Conservation (phyloP, 2,113 vertebrate genomes). For the Mesembrinibis cayennensis region DNA sequence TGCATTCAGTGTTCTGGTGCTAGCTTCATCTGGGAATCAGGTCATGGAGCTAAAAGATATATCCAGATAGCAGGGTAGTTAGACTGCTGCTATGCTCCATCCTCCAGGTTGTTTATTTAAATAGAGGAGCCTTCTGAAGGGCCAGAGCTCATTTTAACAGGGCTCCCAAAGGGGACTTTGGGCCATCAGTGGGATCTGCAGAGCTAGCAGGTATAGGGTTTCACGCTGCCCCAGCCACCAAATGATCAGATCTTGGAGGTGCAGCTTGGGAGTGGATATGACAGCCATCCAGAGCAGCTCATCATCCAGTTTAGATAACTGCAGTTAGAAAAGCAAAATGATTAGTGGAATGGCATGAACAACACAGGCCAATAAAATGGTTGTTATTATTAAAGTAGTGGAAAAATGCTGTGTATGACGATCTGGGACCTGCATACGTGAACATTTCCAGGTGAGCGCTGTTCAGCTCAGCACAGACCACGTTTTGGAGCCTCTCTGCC, state of each 20-base stretch:
- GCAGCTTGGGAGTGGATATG: not conserved
- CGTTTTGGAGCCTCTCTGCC: not conserved
- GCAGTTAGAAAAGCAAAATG: not conserved
- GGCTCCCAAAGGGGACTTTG: not conserved
- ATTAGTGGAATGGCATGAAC: not conserved
- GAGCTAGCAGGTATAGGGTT: not conserved
- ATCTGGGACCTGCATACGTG: rapidly evolving
- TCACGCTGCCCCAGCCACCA: not conserved
- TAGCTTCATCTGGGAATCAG: not conserved
- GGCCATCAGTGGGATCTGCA: not conserved
- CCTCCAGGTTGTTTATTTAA: not conserved
- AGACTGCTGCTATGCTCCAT: not conserved
- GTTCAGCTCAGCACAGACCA: not conserved
- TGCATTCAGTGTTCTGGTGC: not conserved
- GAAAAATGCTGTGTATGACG: rapidly evolving
- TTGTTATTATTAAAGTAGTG: not conserved
- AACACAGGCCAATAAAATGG: not conserved
- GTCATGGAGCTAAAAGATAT: not conserved
- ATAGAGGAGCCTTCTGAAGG: not conserved
- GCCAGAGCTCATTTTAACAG: not conserved
- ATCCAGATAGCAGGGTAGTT: not conserved
- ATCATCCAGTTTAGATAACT: not conserved
- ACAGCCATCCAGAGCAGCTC: not conserved
- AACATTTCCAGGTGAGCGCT: not conserved
- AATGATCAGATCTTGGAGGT: not conserved